Base-by-base conservation (phyloP, 2,113 vertebrate genomes). In the Centrocercus urophasianus region DNA sequence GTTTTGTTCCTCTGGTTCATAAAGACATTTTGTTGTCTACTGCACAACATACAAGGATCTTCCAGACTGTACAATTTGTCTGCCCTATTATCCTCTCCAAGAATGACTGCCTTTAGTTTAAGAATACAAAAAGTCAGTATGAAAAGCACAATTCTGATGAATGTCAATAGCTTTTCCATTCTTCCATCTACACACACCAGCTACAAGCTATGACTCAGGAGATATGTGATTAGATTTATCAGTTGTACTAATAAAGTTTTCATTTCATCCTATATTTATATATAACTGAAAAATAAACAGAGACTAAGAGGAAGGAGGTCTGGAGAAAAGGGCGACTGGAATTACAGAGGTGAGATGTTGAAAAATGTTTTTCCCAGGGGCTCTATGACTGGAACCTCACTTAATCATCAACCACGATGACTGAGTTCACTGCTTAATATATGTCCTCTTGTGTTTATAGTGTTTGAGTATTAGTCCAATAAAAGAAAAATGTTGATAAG, bases 361-460 rank as follows among this genome's bases (percentile, higher is more conserved):
- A 11, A 11, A 63, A 3, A 14, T 3, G 5, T 30, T 83, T 83
- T n/a, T 76, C 11, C 1, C 24, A 3, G 20, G 5, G 13, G 18
- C 10, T 25, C 0, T 50, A 8, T 8, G 8, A 20, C 32, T 67
- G 14, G n/a, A 15, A 32, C 0, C 16, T 54, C 36, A 32, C 13
- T 42, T 64, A 60, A 56, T 1, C 13, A 47, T 16, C 22, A 74
- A 4, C 6, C 18, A 45, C 14, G 4, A 16, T 2, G 3, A 11
- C 19, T 27, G n/a, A 57, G 1, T 8, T 47, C 4, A 24, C 16
- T 67, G 43, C 36, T 52, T 40, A 20, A 1, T 15, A 7, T 50
- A 2, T 1, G 54, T 8, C 25, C 11, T 64, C 7, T 65, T 30
- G 3, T 42, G 34, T 38, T 50, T 82, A 30, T 2, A 57, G 34